Base-by-base conservation (phyloP, 2,113 vertebrate genomes). In the Xyliphius kryptos region DNA sequence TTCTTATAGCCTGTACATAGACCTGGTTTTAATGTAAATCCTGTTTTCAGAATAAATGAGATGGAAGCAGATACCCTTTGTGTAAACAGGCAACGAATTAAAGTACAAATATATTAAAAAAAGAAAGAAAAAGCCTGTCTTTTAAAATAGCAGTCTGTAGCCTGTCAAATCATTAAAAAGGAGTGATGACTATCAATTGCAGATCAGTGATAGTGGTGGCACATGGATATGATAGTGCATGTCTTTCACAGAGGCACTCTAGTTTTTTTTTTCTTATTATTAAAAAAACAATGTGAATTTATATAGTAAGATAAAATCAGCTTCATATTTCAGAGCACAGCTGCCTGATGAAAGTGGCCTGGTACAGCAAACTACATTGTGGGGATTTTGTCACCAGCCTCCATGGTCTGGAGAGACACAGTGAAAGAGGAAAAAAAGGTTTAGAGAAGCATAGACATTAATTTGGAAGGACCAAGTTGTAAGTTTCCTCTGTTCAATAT, bases 111-210 rank as follows among this genome's bases (percentile, higher is more conserved):
- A 76, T 75, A 87, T 82, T 81, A 82, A 79, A 77, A 85, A 88
- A 85, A 52, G 72, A 56, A 0, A 0, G 58, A 52, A 73, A 56
- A 0, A 0, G 58, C 69, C 63, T 78, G 76, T 79, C 73, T 81
- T 79, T 74, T 79, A 81, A 79, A 82, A 82, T 79, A 71, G 56
- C 77, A 80, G 77, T 84, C 82, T 92, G 90, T 85, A 75, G 86
- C 83, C 86, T 91, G 88, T 88, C 90, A 89, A 86, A 86, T 79
- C 81, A 81, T 87, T 84, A 69, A 87, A 88, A 91, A 81, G 76
- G 55, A 84, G 78, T 83, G 83, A 82, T 80, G 80, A 72, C 74
- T 90, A 91, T 91, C 89, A 88, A 77, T 91, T 82, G 85, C 77
- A 76, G 83, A 91, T 91, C 85, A 86, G 77, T 38, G 82, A 87